These are phyloP conservation scores for Polyergus mexicanus DNA, from an alignment of 1,140 invertebrate genomes.

Conservation along the genomic window DNA sequence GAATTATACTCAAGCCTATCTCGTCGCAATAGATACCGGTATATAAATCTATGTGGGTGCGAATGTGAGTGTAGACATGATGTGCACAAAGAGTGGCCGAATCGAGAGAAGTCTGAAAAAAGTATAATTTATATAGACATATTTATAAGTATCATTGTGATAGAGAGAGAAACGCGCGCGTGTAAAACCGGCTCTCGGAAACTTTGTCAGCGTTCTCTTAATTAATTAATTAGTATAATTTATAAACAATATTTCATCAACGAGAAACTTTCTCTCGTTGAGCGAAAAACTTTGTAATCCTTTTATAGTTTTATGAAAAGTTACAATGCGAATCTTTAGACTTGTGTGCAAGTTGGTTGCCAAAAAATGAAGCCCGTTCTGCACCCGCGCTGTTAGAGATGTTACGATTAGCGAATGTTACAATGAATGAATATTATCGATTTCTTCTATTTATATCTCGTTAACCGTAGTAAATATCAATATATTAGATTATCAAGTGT, in stretches of 20 bases:
- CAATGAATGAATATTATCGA: slow-evolving; percentile 71
- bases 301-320: neutral
- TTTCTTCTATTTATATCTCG: slow-evolving; percentile 74
- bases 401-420: slow-evolving; percentile 68
- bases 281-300: neutral
- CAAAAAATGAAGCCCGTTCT: slow-evolving; percentile 26
- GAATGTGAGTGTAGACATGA: slow-evolving; percentile 20
- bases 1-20: slow-evolving; percentile 61
- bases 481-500: slow-evolving; percentile 68
- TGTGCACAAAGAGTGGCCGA: slow-evolving; percentile 51
- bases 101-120: slow-evolving; percentile 57
- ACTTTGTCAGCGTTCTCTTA: neutral
- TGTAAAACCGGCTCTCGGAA: slow-evolving; percentile 42
- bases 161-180: slow-evolving; percentile 54
- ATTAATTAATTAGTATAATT: neutral
- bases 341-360: neutral
- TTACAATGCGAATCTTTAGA: neutral
- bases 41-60: slow-evolving; percentile 24
- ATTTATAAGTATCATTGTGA: slow-evolving; percentile 67
- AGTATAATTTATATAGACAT: slow-evolving; percentile 52
- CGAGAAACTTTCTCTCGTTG: too few species aligned
- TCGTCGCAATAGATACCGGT: slow-evolving; percentile 54
- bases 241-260: too few species aligned
- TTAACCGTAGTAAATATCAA: slow-evolving; percentile 69
- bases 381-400: slow-evolving; percentile 47